Evolutionary conservation across 2,888 invertebrate genomes (phyloP).

Genomic region (Nemotelus pantherinus): DNA sequence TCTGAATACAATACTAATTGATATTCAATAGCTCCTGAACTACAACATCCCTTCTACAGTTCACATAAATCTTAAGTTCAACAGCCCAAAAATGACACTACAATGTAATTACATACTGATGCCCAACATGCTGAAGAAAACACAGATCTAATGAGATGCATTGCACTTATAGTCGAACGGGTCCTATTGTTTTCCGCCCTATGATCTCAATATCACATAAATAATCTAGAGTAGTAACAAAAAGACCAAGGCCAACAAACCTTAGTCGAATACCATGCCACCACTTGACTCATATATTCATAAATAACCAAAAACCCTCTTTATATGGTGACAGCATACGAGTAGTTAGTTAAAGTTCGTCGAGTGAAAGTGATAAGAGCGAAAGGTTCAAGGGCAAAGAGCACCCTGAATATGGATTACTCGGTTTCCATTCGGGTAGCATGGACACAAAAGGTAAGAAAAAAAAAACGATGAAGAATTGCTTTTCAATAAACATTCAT

Average conservation of each 20-base stretch:
- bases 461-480: neutral
- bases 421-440: neutral
- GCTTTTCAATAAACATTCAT: neutral
- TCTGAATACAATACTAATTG: too few species aligned
- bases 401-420: neutral
- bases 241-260: conserved; percentile 1
- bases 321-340: neutral
- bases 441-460: neutral
- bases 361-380: conserved; percentile 27
- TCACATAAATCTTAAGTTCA: too few species aligned
- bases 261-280: neutral
- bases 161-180: neutral
- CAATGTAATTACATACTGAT: too few species aligned
- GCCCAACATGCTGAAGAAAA: too few species aligned
- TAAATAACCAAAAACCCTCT: conserved; percentile 34
- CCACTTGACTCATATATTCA: conserved; percentile 31
- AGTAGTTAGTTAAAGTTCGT: neutral
- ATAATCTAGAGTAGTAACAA: conserved; percentile 38
- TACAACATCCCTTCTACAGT: too few species aligned
- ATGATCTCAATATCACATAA: neutral
- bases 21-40: too few species aligned
- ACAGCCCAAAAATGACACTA: too few species aligned
- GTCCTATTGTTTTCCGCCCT: neutral
- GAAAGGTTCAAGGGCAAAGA: conserved; percentile 28
- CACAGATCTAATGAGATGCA: neutral